These are phyloP conservation scores for Hyla sarda DNA, from an alignment of 2,113 vertebrate genomes.

Conservation along the genomic window DNA sequence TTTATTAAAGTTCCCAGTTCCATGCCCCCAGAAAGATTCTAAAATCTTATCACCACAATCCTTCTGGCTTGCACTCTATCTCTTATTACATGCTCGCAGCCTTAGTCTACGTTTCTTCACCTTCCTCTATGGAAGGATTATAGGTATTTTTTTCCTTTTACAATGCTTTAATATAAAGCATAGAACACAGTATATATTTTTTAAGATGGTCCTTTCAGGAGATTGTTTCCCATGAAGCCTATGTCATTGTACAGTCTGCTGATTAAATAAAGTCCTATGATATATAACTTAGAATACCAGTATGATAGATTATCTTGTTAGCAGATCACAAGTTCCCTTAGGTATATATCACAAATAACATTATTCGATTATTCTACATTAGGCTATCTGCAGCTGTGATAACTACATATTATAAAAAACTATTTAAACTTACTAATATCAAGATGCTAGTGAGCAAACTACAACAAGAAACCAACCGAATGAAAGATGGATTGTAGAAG, in stretches of 20 bases:
- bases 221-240: neutral
- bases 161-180: neutral
- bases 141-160: neutral
- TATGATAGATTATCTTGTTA: constrained; percentile 28
- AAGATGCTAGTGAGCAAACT: neutral
- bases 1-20: constrained; percentile 66
- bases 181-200: neutral
- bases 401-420: constrained; percentile 33
- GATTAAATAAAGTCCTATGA: neutral
- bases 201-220: neutral
- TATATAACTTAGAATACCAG: neutral
- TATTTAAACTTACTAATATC: constrained; percentile 10
- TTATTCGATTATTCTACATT: constrained; percentile 21
- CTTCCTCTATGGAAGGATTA: neutral
- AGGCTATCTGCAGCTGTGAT: constrained; percentile 26
- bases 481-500: neutral
- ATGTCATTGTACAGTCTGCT: neutral
- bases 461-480: neutral
- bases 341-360: constrained; percentile 33
- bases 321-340: constrained; percentile 24
- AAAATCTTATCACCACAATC: constrained; percentile 61
- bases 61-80: constrained; percentile 63
- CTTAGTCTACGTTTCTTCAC: neutral
- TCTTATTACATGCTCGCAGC: constrained; percentile 60
- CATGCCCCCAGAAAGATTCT: constrained; percentile 52